Evolutionary conservation across 2,888 invertebrate species (phyloP), one percentile per base, ranked within the genome.

Genomic region (Tortrix viridana): DNA sequence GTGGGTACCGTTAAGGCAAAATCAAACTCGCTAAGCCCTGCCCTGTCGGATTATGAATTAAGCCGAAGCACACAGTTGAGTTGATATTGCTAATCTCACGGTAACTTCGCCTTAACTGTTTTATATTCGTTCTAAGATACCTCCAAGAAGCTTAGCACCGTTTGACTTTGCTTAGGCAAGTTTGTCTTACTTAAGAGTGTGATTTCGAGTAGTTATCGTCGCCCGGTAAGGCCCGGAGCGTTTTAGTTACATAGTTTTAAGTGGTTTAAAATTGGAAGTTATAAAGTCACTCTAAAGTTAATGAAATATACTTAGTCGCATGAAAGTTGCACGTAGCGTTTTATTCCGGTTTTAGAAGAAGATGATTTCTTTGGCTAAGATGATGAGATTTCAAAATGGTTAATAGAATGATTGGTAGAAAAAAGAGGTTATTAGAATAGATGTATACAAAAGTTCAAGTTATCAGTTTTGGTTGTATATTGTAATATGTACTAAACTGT

Each of bases 221-320:
- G 61, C 70, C 75, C 70, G 67, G 67, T 55, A 71, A 71, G 46
- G 68, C 66, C 65, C 59, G 76, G 76, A 76, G 73, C 32, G 61
- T 72, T 72, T 65, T 61, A 72, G 79, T 80, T 79, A 75, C 71
- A 74, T 66, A 68, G 67, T 73, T 75, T 68, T 72, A 75, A 76
- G 75, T 73, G 72, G 74, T 76, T 77, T 72, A 74, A 71, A 67
- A 63, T 57, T 58, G 9, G 52, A 52, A 57, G 47, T 43, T 55
- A 32, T 46, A 53, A 64, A 65, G 71, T 65, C 70, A 67, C 72
- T 73, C 71, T 73, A 70, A 72, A 75, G 56, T 65, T 78, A 80
- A 74, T 81, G 75, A 81, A 82, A 80, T 16, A 16, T 14, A 41
- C 14, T 5, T 16, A n/a, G 41, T 3, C 41, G n/a, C n/a, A n/a